Evolutionary conservation across 2,113 vertebrate genomes (phyloP).

Genomic region (Parus major): DNA sequence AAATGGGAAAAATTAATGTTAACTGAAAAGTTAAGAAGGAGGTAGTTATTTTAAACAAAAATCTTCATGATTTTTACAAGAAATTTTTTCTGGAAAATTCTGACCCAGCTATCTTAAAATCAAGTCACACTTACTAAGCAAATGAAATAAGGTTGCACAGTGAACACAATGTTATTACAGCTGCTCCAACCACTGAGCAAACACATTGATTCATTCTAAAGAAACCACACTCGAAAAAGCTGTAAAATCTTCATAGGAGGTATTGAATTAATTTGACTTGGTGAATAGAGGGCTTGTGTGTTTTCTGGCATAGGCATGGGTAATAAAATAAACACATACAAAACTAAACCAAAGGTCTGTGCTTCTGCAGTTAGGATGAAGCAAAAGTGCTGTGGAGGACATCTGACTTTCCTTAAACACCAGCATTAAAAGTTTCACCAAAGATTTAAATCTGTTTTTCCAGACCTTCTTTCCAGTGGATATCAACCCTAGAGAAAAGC

Average conservation of each 20-base stretch:
- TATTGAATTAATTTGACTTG: not conserved
- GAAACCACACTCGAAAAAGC: not conserved
- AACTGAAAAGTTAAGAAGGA: not conserved
- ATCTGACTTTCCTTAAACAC: not conserved
- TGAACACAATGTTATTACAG: constrained; percentile 30
- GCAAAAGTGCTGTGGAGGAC: not conserved
- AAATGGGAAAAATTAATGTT: not conserved
- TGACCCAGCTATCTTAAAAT: not conserved
- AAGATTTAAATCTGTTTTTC: not conserved
- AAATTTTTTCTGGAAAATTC: not conserved
- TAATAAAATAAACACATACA: not conserved
- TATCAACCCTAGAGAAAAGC: not conserved
- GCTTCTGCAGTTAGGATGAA: not conserved
- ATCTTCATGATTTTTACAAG: not conserved
- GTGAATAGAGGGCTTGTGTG: not conserved
- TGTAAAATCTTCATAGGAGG: not conserved
- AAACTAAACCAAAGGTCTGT: not conserved
- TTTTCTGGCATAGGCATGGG: not conserved
- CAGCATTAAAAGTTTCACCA: not conserved
- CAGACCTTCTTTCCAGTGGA: not conserved
- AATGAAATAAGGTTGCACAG: not conserved
- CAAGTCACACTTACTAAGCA: not conserved
- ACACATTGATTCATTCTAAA: constrained; percentile 30
- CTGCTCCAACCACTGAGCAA: not conserved
- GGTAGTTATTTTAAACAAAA: not conserved